Evolutionary conservation across 2,888 invertebrate genomes (phyloP), one percentile per base, ranked within the genome.

Genomic region (Pristionchus maxplancki): DNA sequence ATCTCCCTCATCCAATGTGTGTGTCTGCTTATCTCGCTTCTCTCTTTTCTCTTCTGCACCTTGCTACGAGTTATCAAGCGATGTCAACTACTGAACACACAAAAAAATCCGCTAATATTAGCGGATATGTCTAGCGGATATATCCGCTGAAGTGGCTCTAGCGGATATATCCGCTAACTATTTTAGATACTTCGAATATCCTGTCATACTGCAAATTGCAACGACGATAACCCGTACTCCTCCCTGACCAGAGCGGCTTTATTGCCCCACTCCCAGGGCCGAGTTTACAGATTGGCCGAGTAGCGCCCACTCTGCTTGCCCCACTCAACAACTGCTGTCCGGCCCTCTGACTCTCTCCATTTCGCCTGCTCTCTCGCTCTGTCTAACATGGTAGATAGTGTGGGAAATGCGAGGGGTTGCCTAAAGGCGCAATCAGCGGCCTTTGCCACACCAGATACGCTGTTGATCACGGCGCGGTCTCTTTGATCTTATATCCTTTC

Each of bases 231-330:
- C n/a, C n/a, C n/a, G n/a, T n/a, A n/a, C n/a, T n/a, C n/a, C n/a
- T n/a, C n/a, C n/a, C n/a, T n/a, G 24, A 58, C 58, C 24, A 20
- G n/a, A 24, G 9, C 5, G n/a, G 6, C 71, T 71, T 71, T 71
- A 71, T 71, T 34, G 37, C 40, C 71, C 71, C 71, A 71, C 71
- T 71, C 71, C 37, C 71, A 71, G 71, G 34, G 15, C 44, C 5
- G 64, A 20, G 71, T 71, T 71, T 40, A 71, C 71, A 71, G 71
- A 71, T 71, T 71, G 71, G 71, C 20, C 17, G 24, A 71, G 20
- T 71, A 24, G 40, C 71, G 71, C 24, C 71, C 34, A 37, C 34
- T 71, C 37, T 20, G 1, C 34, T 37, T 37, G n/a, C n/a, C 37
- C 37, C 5, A 40, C 34, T 37, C 71, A 71, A 71, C 71, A 71